phyloP scores from a whole-genome alignment of 1,140 invertebrate species.

The Drosophila pseudoananassae region DNA sequence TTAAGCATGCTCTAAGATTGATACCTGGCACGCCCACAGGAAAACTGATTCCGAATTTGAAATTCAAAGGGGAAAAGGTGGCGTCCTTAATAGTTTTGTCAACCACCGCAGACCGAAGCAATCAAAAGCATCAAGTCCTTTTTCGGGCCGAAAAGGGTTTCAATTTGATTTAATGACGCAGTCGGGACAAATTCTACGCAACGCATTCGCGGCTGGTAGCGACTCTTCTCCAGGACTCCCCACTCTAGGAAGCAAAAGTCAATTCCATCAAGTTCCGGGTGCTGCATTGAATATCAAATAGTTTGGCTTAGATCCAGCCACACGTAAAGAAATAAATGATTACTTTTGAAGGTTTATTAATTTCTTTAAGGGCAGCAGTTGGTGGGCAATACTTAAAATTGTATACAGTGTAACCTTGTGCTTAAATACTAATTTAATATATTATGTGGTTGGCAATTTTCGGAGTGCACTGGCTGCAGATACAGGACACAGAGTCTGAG shows the following conservation, averaged over 20 bases:
- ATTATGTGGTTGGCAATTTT: constrained; percentile 4
- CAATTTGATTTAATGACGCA: constrained; percentile 81
- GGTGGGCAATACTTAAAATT: too few species aligned
- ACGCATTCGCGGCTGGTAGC: constrained; percentile 37
- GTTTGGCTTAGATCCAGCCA: constrained; percentile 37
- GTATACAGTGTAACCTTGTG: too few species aligned
- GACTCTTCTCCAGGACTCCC: constrained; percentile 5
- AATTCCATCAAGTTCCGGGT: constrained; percentile 80
- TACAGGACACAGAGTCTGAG: constrained; percentile 27
- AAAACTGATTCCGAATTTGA: constrained; percentile 35
- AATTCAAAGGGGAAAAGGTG: background rate
- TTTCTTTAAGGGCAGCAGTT: too few species aligned
- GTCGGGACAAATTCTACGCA: constrained; percentile 77
- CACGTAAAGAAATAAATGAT: constrained; percentile 12
- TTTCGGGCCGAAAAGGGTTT: constrained; percentile 69
- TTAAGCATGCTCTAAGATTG: constrained; percentile 49
- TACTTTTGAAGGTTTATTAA: too few species aligned
- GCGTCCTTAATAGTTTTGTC: constrained; percentile 57
- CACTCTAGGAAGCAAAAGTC: constrained; percentile 64
- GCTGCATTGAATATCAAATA: constrained; percentile 80
- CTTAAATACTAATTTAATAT: too few species aligned
- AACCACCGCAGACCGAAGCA: constrained; percentile 50
- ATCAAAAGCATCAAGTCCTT: constrained; percentile 73
- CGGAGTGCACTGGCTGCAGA: constrained; percentile 25
- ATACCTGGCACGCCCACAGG: constrained; percentile 59